A percentile compares a stretch with the other conserved stretches of the same genome.
Evolutionary conservation across 2,888 invertebrate genomes (phyloP).

Genomic region (Ophion ellenae): DNA sequence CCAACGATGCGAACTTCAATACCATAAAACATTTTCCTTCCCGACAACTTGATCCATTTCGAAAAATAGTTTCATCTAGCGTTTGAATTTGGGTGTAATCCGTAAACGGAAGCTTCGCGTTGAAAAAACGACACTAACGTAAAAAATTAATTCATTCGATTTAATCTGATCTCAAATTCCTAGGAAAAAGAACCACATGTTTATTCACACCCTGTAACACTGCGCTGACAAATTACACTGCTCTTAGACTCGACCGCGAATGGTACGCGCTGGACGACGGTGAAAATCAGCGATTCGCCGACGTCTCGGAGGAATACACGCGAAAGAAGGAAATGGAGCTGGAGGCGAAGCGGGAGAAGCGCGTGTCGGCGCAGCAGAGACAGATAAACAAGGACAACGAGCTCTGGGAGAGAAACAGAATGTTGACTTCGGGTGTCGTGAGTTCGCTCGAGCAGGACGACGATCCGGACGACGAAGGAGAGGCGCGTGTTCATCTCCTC

Average conservation of each 20-base stretch:
- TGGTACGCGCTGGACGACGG: slow-evolving; percentile 99
- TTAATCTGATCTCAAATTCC: too few species aligned
- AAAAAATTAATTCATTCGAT: too few species aligned
- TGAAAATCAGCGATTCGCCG: slow-evolving; percentile 96
- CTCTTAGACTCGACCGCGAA: slow-evolving; percentile 92
- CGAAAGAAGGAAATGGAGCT: slow-evolving; percentile 96
- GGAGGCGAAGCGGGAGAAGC: slow-evolving; percentile 94
- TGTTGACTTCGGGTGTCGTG: slow-evolving; percentile 97
- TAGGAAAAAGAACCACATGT: neutral
- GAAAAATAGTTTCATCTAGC: too few species aligned
- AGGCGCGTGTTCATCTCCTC: slow-evolving; percentile 96
- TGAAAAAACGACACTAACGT: too few species aligned
- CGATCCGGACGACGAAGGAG: slow-evolving; percentile 97
- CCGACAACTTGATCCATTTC: too few species aligned
- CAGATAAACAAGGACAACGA: slow-evolving; percentile 99
- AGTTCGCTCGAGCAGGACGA: slow-evolving; percentile 94
- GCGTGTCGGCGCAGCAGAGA: slow-evolving; percentile 97
- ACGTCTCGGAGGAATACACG: slow-evolving; percentile 95
- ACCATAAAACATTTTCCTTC: too few species aligned
- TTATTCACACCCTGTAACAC: neutral
- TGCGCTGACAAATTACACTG: neutral
- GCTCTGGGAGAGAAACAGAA: slow-evolving; percentile 98
- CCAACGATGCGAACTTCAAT: too few species aligned
- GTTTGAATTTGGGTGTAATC: too few species aligned
- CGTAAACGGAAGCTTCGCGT: too few species aligned